These are phyloP conservation scores for Megamerina dolium DNA, from an alignment of 2,888 invertebrate species.

Conservation along the genomic window DNA sequence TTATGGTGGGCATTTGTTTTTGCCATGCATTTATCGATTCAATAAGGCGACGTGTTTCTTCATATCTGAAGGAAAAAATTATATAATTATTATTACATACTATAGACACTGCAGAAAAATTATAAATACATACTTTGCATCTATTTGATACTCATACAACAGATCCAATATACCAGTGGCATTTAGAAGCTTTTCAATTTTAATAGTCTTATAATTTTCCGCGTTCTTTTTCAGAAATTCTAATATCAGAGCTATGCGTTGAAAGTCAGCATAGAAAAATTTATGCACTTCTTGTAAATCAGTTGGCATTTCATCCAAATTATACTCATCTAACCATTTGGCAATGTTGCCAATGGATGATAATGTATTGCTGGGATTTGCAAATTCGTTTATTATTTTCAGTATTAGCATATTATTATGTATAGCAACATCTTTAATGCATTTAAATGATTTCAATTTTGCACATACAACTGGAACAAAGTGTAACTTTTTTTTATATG, in stretches of 20 bases:
- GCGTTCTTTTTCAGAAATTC: slow-evolving; percentile 31
- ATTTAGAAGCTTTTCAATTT: slow-evolving; percentile 30
- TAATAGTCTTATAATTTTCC: slow-evolving; percentile 24
- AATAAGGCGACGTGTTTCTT: slow-evolving; percentile 32
- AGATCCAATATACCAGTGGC: slow-evolving; percentile 29
- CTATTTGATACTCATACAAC: slow-evolving; percentile 30
- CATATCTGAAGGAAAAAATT: slow-evolving; percentile 23
- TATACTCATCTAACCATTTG: slow-evolving; percentile 28
- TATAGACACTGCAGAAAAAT: too few relatives aligned
- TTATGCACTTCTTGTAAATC: slow-evolving; percentile 35
- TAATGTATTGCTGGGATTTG: slow-evolving; percentile 27
- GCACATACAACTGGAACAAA: slow-evolving; percentile 33
- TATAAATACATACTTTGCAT: slow-evolving; percentile 16
- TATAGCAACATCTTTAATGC: slow-evolving; percentile 28
- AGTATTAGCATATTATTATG: slow-evolving; percentile 38
- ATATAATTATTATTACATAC: too few relatives aligned
- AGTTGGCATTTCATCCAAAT: slow-evolving; percentile 20
- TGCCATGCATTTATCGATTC: slow-evolving; percentile 36
- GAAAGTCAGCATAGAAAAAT: slow-evolving; percentile 40
- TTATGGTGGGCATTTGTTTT: slow-evolving; percentile 26
- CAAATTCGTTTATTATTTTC: slow-evolving; percentile 39
- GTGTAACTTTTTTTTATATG: slow-evolving; percentile 29
- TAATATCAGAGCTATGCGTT: slow-evolving; percentile 30
- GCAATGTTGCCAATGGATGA: slow-evolving; percentile 33
- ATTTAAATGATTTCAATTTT: slow-evolving; percentile 28